A percentile compares a stretch with the other conserved stretches of the same genome.
Evolutionary conservation across 1,140 invertebrate genomes (phyloP).

Genomic region (Chrysomallon squamiferum): DNA sequence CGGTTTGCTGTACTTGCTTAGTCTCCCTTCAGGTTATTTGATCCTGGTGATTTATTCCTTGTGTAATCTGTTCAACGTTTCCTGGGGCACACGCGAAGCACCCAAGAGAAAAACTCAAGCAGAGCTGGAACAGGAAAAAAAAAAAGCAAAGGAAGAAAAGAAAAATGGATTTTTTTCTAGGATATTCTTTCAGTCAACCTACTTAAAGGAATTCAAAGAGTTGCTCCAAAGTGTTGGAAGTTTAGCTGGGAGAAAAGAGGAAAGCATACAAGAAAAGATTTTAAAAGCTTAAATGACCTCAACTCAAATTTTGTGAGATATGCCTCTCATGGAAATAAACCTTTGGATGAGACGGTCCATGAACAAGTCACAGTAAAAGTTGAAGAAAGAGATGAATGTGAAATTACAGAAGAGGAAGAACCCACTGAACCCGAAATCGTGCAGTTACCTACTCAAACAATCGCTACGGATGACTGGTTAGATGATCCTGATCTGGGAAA

Average conservation of each 20-base stretch:
- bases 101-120: constrained; percentile 60
- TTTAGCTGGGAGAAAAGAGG: background rate
- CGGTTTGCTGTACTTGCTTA: constrained; percentile 49
- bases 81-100: constrained; percentile 56
- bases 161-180: constrained; percentile 56
- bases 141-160: constrained; percentile 39
- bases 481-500: constrained; percentile 13
- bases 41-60: constrained; percentile 59
- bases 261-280: background rate
- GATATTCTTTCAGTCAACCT: background rate
- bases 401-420: too few relatives aligned
- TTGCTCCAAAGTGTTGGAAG: background rate
- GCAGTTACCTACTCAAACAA: too few relatives aligned
- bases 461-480: background rate
- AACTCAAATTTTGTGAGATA: background rate
- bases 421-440: too few relatives aligned
- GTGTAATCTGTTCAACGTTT: constrained; percentile 53
- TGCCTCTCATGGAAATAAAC: background rate
- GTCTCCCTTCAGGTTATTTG: constrained; percentile 58
- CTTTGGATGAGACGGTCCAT: too few relatives aligned
- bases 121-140: constrained; percentile 45
- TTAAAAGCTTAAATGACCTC: background rate
- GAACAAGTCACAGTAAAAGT: too few relatives aligned
- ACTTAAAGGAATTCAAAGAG: background rate
- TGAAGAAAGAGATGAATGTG: too few relatives aligned